These are phyloP conservation scores for Cryptops parisi DNA, from an alignment of 2,888 invertebrate species.

Conservation along the genomic window DNA sequence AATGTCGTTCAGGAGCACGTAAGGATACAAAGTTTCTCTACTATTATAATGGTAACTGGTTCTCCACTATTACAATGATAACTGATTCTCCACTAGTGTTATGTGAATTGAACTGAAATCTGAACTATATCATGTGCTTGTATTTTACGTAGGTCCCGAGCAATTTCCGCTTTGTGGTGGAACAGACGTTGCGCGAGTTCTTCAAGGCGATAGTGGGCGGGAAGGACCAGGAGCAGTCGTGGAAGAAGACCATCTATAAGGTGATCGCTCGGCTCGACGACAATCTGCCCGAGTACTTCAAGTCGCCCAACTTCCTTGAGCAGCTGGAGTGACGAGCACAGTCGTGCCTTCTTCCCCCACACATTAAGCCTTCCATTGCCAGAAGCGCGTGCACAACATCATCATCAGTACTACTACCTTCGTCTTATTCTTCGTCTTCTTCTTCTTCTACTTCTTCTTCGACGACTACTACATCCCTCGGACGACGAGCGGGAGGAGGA, in stretches of 20 bases:
- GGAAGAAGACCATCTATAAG: constrained; percentile 99
- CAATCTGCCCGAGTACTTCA: constrained; percentile 98
- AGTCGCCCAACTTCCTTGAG: constrained; percentile 97
- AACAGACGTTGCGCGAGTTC: constrained; percentile 96
- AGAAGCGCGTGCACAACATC: constrained; percentile 12
- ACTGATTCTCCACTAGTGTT: no score
- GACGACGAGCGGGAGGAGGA: no score
- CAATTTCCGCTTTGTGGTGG: constrained; percentile 92
- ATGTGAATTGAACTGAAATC: no score
- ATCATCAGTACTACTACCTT: not conserved
- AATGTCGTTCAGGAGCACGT: no score
- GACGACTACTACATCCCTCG: no score
- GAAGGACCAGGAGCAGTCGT: constrained; percentile 96
- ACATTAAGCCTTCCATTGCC: constrained; percentile 13
- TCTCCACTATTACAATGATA: no score
- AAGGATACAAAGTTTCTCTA: no score
- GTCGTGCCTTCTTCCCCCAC: constrained; percentile 15
- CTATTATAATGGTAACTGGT: no score
- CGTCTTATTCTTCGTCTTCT: no score
- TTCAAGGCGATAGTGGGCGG: constrained; percentile 94
- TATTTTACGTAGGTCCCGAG: constrained; percentile 80
- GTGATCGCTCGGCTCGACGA: constrained; percentile 98
- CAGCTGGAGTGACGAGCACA: constrained; percentile 81
- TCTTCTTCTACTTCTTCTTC: no score
- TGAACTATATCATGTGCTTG: no score